phyloP scores from a whole-genome alignment of 1,140 invertebrate genomes.

The Bombus huntii region DNA sequence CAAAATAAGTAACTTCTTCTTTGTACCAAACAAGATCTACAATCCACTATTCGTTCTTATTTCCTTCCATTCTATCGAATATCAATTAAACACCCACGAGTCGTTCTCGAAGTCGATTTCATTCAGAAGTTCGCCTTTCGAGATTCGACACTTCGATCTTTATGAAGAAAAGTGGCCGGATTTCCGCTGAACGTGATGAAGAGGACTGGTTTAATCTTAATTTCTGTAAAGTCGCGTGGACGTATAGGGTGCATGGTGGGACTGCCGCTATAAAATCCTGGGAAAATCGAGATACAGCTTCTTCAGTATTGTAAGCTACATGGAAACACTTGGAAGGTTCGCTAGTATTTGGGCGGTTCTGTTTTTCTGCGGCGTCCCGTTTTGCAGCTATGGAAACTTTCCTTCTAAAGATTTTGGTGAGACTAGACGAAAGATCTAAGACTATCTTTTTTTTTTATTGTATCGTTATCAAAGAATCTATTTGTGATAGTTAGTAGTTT shows the following conservation, averaged over 20 bases:
- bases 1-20: background rate
- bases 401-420: constrained; percentile 29
- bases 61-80: background rate
- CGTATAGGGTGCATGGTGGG: constrained; percentile 7
- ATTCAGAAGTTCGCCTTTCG: background rate
- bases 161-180: constrained; percentile 61
- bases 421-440: background rate
- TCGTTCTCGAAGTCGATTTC: background rate
- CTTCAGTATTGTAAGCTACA: constrained; percentile 4
- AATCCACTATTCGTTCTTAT: background rate
- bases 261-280: constrained; percentile 45
- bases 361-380: constrained; percentile 18
- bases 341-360: background rate
- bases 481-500: background rate
- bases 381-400: background rate
- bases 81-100: constrained; percentile 20
- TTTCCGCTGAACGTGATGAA: constrained; percentile 18
- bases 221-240: constrained; percentile 22
- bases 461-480: no score
- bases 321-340: constrained; percentile 6
- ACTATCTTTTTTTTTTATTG: background rate
- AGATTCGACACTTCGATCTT: constrained; percentile 37
- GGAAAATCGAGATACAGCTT: background rate
- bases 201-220: constrained; percentile 27
- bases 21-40: background rate